Evolutionary conservation across 2,797 vertebrate genomes (phyloP).

Genomic region (Chromis chromis): DNA sequence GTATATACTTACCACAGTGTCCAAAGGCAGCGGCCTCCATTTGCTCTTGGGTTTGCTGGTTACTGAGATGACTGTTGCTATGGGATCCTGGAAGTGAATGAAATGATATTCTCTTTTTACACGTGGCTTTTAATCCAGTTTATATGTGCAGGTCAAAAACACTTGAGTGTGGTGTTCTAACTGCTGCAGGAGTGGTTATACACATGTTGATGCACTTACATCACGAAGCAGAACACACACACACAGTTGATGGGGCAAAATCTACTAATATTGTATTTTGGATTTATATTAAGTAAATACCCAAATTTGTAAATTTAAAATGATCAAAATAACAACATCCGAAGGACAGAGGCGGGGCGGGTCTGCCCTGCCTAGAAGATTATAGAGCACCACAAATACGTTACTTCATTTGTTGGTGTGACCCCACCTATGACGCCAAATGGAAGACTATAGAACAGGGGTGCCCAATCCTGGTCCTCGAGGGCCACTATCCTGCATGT

Average conservation of each 20-base stretch:
- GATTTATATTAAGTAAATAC: neutral
- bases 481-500: too few relatives aligned
- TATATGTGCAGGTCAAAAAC: conserved; percentile 47
- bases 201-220: conserved; percentile 1
- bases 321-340: neutral
- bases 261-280: neutral
- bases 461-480: too few relatives aligned
- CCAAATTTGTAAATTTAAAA: neutral
- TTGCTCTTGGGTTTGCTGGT: conserved; percentile 96
- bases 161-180: neutral
- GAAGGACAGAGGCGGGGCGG: too few relatives aligned
- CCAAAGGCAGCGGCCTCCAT: conserved; percentile 96
- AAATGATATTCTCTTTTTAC: conserved; percentile 52
- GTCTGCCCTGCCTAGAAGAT: too few relatives aligned
- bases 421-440: too few relatives aligned
- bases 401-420: too few relatives aligned
- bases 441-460: too few relatives aligned
- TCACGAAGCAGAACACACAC: neutral
- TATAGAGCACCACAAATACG: too few relatives aligned
- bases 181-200: conserved; percentile 17
- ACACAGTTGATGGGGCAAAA: too few relatives aligned
- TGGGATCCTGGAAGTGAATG: conserved; percentile 88
- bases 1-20: conserved; percentile 93
- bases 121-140: conserved; percentile 42
- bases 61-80: conserved; percentile 92